Evolutionary conservation across 2,888 invertebrate species (phyloP).

Genomic region (Lithophane socia): DNA sequence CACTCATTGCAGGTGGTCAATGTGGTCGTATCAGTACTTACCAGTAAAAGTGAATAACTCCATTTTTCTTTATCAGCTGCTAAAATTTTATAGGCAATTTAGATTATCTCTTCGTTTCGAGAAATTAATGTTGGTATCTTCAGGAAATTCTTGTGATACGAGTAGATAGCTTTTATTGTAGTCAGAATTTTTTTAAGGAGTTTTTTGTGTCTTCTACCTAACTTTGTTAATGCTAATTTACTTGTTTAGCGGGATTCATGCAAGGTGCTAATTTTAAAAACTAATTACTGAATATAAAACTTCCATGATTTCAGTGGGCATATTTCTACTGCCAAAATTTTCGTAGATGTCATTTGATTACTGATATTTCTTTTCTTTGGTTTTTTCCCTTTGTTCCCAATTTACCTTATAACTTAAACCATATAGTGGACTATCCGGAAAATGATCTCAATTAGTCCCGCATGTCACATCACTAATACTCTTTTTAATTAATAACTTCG

Average conservation of each 20-base stretch:
- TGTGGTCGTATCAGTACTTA: constrained; percentile 31
- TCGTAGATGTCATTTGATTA: neutral
- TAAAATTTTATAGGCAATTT: constrained; percentile 49
- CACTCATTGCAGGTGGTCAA: constrained; percentile 53
- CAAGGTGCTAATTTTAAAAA: neutral
- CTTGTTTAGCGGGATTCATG: neutral
- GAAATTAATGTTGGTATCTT: constrained; percentile 28
- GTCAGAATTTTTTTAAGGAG: neutral
- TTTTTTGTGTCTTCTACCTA: neutral
- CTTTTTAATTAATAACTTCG: neutral
- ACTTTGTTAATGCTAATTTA: neutral
- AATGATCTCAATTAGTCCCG: neutral
- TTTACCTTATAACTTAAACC: neutral
- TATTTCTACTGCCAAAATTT: neutral
- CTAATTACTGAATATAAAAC: neutral
- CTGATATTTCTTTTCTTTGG: neutral
- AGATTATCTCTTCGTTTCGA: constrained; percentile 44
- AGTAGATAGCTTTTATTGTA: constrained; percentile 1
- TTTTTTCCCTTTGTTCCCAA: neutral
- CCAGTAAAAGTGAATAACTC: constrained; percentile 55
- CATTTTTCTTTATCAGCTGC: constrained; percentile 47
- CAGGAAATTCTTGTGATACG: constrained; percentile 15
- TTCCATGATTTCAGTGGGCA: neutral
- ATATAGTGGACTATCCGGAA: neutral
- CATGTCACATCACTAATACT: neutral